Evolutionary conservation across 2,113 vertebrate genomes (phyloP), one percentile per base, ranked within the genome.

Genomic region (Cyanoramphus novaezelandiae): DNA sequence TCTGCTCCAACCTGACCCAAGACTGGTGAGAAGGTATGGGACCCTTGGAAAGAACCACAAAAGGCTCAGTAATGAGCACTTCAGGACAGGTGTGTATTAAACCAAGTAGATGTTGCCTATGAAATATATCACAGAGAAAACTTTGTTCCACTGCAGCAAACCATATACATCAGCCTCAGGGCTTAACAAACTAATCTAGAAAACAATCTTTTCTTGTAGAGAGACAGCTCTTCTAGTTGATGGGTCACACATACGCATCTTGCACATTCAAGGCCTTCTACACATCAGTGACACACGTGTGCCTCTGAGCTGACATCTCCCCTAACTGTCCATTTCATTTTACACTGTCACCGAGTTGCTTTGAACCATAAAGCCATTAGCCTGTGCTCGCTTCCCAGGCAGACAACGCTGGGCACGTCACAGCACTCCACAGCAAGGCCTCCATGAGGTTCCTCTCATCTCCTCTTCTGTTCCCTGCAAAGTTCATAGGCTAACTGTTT

Each of bases 171-270:
- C 62, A 59, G 29, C 8, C 82, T 33, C n/a, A 27, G 52, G 18
- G 62, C 25, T 4, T 11, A 63, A 14, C 27, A 12, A 23, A 19
- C 9, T 25, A 4, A 55, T 11, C 39, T 12, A 68, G 11, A 14
- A 33, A 21, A n/a, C 29, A 50, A 11, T 7, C 13, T 52, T 24
- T 9, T 33, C 33, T 31, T 17, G 23, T 14, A 10, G 17, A 27
- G 24, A 37, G 60, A 33, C 24, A 60, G 47, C 35, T 79, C 28
- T 82, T 55, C 75, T 31, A 13, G 46, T 64, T 7, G 23, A 29
- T 13, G n/a, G 77, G 65, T 52, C 65, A 71, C 77, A 33, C 55
- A 49, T 5, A 1, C 0, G 1, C n/a, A 64, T 23, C 5, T 6
- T 23, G 69, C 55, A 27, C 1, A 3, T 6, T 27, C 14, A 19